Conservation (phyloP, 2,888 invertebrate species). For the Drosophila fulvimacula region DNA sequence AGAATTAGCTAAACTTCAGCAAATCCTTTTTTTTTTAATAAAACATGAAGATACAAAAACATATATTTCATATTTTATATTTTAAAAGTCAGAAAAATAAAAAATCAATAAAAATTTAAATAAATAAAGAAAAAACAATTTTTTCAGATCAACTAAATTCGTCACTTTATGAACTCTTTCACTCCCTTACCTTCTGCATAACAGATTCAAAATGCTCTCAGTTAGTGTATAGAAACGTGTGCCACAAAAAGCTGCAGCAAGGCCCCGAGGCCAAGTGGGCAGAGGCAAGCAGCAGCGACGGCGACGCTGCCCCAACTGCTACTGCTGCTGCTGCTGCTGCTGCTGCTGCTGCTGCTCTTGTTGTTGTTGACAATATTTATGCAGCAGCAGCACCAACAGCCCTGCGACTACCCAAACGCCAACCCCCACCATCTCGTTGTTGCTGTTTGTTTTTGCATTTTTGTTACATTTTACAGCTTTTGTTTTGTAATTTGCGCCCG, state of each 20-base stretch:
- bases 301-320: background rate
- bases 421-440: background rate
- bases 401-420: background rate
- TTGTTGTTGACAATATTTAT: slow-evolving; percentile 74
- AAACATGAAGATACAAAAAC: too few relatives aligned
- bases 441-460: slow-evolving; percentile 71
- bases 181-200: background rate
- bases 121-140: too few relatives aligned
- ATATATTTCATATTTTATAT: too few relatives aligned
- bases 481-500: slow-evolving; percentile 69
- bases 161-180: background rate
- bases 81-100: too few relatives aligned
- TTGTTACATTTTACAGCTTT: slow-evolving; percentile 67
- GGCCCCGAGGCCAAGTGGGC: slow-evolving; percentile 32
- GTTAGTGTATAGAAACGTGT: slow-evolving; percentile 40
- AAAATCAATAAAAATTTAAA: too few relatives aligned
- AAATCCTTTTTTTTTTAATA: too few relatives aligned
- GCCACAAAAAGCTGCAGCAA: slow-evolving; percentile 57
- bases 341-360: slow-evolving; percentile 34
- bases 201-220: background rate
- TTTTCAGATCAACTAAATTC: too few relatives aligned
- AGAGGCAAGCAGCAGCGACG: slow-evolving; percentile 1
- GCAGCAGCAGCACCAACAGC: slow-evolving; percentile 76
- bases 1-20: too few relatives aligned
- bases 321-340: background rate